phyloP scores from a whole-genome alignment of 2,113 vertebrate genomes.

The Panthera uncia region DNA sequence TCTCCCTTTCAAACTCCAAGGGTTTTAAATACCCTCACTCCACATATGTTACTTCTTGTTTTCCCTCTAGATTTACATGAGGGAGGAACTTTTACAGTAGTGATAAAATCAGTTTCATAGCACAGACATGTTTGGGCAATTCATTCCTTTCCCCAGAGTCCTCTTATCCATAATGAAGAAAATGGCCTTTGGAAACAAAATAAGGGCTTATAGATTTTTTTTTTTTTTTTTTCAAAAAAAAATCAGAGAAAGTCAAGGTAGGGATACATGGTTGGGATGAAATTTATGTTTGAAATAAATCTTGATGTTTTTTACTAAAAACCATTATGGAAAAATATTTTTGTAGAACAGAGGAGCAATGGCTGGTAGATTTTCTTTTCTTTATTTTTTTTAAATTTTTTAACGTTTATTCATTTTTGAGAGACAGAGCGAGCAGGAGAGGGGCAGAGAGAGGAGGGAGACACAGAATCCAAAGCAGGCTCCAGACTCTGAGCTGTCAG shows the following conservation, averaged over 20 bases:
- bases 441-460: no score
- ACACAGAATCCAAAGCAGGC: no score
- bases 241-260: not conserved
- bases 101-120: not conserved
- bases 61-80: constrained; percentile 10
- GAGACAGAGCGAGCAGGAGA: no score
- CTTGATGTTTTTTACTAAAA: not conserved
- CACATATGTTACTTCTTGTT: not conserved
- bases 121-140: not conserved
- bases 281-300: not conserved
- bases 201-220: not conserved
- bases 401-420: no score
- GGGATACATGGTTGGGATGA: not conserved
- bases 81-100: not conserved
- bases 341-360: not conserved
- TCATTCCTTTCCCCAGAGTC: not conserved
- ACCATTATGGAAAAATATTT: not conserved
- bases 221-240: not conserved
- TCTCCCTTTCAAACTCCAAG: not conserved
- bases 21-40: not conserved
- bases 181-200: not conserved
- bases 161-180: not conserved
- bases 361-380: not conserved
- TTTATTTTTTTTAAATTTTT: no score
- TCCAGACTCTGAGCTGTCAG: no score